phyloP scores from a whole-genome alignment of 1,140 invertebrate genomes.

The Drosophila seguyi region DNA sequence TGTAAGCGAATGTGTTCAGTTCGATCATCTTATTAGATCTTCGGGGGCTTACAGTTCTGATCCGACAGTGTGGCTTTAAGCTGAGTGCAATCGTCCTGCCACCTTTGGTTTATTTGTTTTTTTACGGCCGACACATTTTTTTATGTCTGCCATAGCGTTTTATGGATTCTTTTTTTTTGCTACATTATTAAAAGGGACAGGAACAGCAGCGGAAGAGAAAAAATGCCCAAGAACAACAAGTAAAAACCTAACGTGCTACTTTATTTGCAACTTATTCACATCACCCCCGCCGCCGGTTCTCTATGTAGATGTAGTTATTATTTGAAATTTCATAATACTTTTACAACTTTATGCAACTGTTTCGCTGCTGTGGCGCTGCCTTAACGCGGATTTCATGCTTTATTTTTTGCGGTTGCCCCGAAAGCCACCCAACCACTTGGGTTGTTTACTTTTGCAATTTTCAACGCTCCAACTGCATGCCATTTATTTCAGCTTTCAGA shows the following conservation, averaged over 20 bases:
- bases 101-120: constrained; percentile 52
- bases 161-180: constrained; percentile 66
- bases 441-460: constrained; percentile 82
- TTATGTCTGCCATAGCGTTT: constrained; percentile 71
- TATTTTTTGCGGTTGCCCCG: constrained; percentile 47
- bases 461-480: constrained; percentile 80
- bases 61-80: constrained; percentile 13
- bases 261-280: constrained; percentile 77
- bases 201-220: constrained; percentile 8
- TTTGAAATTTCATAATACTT: constrained; percentile 83
- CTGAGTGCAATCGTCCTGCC: constrained; percentile 1
- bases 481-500: constrained; percentile 73
- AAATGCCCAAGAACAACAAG: constrained; percentile 39
- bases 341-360: constrained; percentile 82
- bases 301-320: constrained; percentile 78
- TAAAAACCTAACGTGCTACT: constrained; percentile 57
- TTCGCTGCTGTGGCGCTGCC: constrained; percentile 52
- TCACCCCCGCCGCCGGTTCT: constrained; percentile 10
- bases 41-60: constrained; percentile 6
- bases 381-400: constrained; percentile 78
- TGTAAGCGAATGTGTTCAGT: constrained; percentile 38
- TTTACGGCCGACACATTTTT: constrained; percentile 70
- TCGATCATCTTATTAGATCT: constrained; percentile 34
- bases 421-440: constrained; percentile 21
- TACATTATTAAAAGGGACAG: constrained; percentile 59